A percentile compares a stretch with the other conserved stretches of the same genome.
Conservation (phyloP, 2,888 invertebrate genomes). For the Proisotoma minuta region DNA sequence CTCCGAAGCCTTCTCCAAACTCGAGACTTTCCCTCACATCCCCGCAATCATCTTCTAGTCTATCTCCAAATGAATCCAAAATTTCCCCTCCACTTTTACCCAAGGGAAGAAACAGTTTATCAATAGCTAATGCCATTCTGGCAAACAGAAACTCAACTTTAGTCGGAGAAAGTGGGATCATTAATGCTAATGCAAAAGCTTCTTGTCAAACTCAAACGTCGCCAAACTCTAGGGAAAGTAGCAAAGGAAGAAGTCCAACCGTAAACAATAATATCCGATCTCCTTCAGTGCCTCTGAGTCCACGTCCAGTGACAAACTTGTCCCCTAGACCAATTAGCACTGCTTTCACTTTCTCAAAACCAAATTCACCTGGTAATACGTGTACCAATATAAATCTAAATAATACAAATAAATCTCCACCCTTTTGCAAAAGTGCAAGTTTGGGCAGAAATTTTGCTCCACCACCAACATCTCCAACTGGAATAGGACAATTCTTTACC, state of each 20-base stretch:
- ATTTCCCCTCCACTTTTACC: background rate
- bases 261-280: constrained; percentile 2
- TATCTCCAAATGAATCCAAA: background rate
- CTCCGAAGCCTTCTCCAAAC: constrained; percentile 38
- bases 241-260: background rate
- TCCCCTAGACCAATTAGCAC: background rate
- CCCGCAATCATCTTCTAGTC: background rate
- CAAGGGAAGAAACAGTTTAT: constrained; percentile 4
- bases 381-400: background rate
- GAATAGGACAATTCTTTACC: constrained; percentile 15
- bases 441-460: constrained; percentile 34
- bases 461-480: background rate
- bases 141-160: constrained; percentile 5
- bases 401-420: constrained; percentile 7
- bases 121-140: constrained; percentile 11
- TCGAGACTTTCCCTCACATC: constrained; percentile 2
- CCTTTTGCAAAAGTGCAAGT: constrained; percentile 37
- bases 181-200: background rate
- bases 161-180: no score
- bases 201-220: no score
- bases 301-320: background rate
- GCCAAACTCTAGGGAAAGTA: background rate
- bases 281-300: background rate
- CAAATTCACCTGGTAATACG: background rate
- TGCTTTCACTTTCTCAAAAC: background rate